Conservation (phyloP, 2,797 vertebrate species). For the Graptemys geographica region DNA sequence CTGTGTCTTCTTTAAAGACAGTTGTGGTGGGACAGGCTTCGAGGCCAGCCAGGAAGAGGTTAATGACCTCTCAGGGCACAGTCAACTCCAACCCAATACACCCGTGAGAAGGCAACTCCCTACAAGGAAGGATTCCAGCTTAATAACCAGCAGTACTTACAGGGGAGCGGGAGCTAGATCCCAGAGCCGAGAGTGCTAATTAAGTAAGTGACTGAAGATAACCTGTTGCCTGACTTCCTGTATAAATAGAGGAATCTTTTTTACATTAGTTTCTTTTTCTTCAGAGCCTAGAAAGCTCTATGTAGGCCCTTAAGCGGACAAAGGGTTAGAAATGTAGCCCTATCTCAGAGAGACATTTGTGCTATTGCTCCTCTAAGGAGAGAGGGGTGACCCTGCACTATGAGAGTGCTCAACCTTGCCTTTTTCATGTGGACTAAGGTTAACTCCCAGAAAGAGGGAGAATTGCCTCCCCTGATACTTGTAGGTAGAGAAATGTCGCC, state of each 20-base stretch:
- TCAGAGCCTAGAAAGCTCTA: not conserved
- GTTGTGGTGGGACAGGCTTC: not conserved
- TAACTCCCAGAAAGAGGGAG: not conserved
- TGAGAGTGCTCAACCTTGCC: not conserved
- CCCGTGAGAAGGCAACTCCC: not conserved
- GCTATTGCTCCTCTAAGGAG: not conserved
- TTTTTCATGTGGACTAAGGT: not conserved
- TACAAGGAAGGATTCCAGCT: not conserved
- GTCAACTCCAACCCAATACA: fast-evolving
- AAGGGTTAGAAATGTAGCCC: not conserved
- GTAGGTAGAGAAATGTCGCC: not conserved
- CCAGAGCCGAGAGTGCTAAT: not conserved
- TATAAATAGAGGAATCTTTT: not conserved
- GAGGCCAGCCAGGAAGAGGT: not conserved
- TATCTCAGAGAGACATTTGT: not conserved
- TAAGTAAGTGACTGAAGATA: not conserved
- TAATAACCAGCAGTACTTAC: not conserved
- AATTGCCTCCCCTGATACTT: not conserved
- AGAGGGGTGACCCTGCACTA: too few species aligned
- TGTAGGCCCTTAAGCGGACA: not conserved
- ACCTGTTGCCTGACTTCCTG: not conserved
- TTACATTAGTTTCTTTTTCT: not conserved
- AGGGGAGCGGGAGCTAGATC: too few species aligned
- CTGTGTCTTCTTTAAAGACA: not conserved
- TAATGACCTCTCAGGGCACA: not conserved